Evolutionary conservation across 2,113 vertebrate genomes (phyloP).

Genomic region (Prionailurus bengalensis): DNA sequence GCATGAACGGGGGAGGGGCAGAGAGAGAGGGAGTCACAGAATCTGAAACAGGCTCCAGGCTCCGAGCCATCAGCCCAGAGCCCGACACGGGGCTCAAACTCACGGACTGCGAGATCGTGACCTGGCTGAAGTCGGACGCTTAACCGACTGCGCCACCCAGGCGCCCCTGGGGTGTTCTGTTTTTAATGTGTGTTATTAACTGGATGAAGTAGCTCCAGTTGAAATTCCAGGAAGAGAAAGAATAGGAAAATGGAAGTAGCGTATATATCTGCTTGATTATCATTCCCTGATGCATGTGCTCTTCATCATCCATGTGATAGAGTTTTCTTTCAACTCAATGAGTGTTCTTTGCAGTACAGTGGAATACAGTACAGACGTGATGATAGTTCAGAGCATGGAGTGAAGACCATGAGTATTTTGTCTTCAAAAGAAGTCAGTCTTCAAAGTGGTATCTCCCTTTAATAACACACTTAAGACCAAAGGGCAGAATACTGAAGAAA

Average conservation of each 20-base stretch:
- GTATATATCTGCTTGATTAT: background rate
- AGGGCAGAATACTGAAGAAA: background rate
- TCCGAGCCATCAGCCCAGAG: too few species aligned
- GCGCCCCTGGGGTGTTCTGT: background rate
- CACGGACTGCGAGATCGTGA: too few species aligned
- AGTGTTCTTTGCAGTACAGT: background rate
- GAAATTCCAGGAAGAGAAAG: background rate
- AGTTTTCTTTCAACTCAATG: constrained; percentile 36
- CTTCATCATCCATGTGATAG: background rate
- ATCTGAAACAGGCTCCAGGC: too few species aligned
- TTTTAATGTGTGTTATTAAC: background rate
- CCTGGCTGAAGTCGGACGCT: too few species aligned
- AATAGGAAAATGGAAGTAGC: background rate
- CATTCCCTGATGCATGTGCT: background rate
- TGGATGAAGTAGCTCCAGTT: background rate
- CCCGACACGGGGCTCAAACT: too few species aligned
- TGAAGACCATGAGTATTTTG: constrained; percentile 24
- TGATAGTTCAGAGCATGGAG: background rate
- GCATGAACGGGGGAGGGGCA: too few species aligned
- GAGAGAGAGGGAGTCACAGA: too few species aligned
- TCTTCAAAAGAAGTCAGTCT: constrained; percentile 48
- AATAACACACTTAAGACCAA: background rate
- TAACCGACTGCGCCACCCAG: too few species aligned
- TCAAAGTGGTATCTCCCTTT: background rate
- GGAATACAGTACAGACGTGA: background rate